phyloP scores from a whole-genome alignment of 2,888 invertebrate genomes.

The Yponomeuta evonymella region DNA sequence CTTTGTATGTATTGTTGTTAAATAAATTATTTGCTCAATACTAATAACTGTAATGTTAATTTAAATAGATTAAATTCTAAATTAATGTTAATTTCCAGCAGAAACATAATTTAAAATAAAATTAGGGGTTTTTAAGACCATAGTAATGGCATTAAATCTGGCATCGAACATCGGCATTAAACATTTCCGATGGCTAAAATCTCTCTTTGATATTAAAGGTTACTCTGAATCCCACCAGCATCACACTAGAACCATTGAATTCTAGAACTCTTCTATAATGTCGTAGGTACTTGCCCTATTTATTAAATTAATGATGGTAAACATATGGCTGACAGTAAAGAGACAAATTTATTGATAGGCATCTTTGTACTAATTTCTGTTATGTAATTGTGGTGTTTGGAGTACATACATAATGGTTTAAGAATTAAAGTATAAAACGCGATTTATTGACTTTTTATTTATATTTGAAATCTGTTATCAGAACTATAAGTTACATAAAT shows the following conservation, averaged over 20 bases:
- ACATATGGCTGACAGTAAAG: background rate
- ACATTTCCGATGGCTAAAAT: background rate
- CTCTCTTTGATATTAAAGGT: background rate
- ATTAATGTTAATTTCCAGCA: background rate
- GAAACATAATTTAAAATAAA: background rate
- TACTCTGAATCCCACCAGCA: too few species aligned
- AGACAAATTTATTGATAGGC: background rate
- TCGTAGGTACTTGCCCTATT: background rate
- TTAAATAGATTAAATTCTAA: conserved; percentile 3
- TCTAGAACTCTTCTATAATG: too few species aligned
- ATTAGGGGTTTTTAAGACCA: background rate
- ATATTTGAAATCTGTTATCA: background rate
- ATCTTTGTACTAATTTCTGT: background rate
- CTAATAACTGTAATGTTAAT: conserved; percentile 17
- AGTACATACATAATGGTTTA: conserved; percentile 10
- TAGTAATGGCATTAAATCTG: background rate
- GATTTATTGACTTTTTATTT: background rate
- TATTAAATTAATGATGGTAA: background rate
- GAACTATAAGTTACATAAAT: too few species aligned
- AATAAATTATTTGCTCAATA: conserved; percentile 53
- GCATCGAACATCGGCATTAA: background rate
- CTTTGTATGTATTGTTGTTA: conserved; percentile 27
- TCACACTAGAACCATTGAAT: too few species aligned
- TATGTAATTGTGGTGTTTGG: conserved; percentile 10
- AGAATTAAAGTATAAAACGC: conserved; percentile 11